Evolutionary conservation across 2,797 vertebrate genomes (phyloP), one percentile per base, ranked within the genome.

Genomic region (Spondyliosoma cantharus): DNA sequence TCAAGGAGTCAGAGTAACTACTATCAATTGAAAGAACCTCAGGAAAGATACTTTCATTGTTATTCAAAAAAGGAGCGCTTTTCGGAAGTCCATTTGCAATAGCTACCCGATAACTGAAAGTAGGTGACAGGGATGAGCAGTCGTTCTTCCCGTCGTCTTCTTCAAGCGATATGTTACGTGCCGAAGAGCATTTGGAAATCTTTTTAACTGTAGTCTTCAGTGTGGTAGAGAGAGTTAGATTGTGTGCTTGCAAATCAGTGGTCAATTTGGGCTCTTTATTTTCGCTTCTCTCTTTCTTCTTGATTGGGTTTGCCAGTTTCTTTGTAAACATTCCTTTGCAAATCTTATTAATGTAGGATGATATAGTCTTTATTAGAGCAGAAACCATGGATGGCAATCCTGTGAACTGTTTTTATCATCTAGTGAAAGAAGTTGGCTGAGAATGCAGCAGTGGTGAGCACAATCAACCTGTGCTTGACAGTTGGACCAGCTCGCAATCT

Each of bases 321-420:
- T 97, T 99, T 98, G 97, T 98, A 96, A 99, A 99, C 98, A 99
- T 99, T 99, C 98, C 98, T 99, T 98, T 98, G 94, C 94, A 97
- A 97, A 98, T 96, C 96, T 97, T 99, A 94, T 96, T 92, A 93
- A 97, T 94, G 93, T 96, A 97, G 92, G 94, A 95, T 89, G 95
- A 96, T 95, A 98, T 95, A 91, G 94, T 97, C 95, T 96, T 96
- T 89, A 98, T 94, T 91, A 97, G 94, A 90, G 93, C 94, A 96
- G 97, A 96, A 97, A 99, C 97, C 97, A 99, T 98, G 96, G 95
- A 97, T 95, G 89, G 95, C 81, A 93, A 95, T 93, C 87, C 94
- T 87, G 86, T 78, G 81, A 86, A 95, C 86, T 85, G 87, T 91
- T 90, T 90, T 89, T 89, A 90, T 91, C 90, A 90, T 90, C 84